These are phyloP conservation scores for Anguilla marmorata DNA, from an alignment of 2,797 vertebrate genomes.

Conservation along the genomic window DNA sequence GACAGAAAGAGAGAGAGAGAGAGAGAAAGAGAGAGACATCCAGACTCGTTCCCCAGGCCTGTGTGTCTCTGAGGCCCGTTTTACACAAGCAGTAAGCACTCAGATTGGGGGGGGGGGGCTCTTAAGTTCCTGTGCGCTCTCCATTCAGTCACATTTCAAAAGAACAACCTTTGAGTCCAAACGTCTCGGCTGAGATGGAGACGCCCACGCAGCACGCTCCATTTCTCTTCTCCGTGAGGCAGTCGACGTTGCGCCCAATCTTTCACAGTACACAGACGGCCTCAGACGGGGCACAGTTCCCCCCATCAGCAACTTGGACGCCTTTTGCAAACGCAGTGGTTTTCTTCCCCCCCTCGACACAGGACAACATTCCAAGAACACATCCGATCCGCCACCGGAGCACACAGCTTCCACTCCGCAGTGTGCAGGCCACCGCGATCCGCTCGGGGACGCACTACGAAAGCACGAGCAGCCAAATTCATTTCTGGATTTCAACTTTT, in stretches of 20 bases:
- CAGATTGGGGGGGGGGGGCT: not conserved
- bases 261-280: not conserved
- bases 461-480: not conserved
- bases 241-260: not conserved
- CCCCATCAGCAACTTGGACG: not conserved
- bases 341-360: not conserved
- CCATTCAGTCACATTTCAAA: conserved; percentile 13
- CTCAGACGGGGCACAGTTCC: not conserved
- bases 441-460: not conserved
- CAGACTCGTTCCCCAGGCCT: not conserved
- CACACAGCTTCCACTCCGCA: not conserved
- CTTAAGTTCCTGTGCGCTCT: not conserved
- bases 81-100: not conserved
- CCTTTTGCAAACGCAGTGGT: not conserved
- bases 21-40: not conserved
- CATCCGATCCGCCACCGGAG: not conserved
- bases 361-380: not conserved
- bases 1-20: not conserved
- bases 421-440: not conserved
- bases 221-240: not conserved
- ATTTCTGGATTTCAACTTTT: not conserved
- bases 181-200: not conserved
- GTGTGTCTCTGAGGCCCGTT: not conserved
- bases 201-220: conserved; percentile 8
- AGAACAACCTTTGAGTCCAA: conserved; percentile 19